Base-by-base conservation (phyloP, 1,140 invertebrate species). In the Zaprionus inermis region DNA sequence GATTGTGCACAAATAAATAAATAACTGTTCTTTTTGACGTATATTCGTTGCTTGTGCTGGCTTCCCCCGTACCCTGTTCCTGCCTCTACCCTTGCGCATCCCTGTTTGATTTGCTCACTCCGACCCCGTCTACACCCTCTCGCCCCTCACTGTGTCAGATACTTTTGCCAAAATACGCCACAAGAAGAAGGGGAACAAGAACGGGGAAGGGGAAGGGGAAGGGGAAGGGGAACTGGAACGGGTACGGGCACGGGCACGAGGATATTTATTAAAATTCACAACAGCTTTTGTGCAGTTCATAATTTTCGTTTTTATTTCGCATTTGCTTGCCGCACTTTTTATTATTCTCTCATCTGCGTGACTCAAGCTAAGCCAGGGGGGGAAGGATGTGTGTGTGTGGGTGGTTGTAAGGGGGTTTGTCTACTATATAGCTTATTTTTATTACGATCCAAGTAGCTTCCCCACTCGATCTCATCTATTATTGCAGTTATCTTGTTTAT, bases 21-120 rank as follows among this genome's bases (percentile, higher is more conserved):
- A 91, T 91, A 85, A 91, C 84, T 90, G 89, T 88, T 91, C 82
- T 78, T 89, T 90, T 91, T 89, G 85, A 89, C 85, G 89, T 82
- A 85, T 88, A 75, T 74, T 74, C 78, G 63, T 49, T 81, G 76
- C 76, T 51, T 73, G 52, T 72, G 72, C 49, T 54, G 34, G 38
- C n/a, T 55, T 58, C 49, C 59, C 36, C 20, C 51, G 14, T 12
- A 5, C 22, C 51, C 6, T 30, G 52, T 28, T 4, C 28, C 58
- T 18, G 30, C 52, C n/a, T 34, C n/a, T 30, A 41, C 18, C 34
- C 18, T n/a, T n/a, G 51, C 61, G 18, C 38, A 64, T 51, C 81
- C 76, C 76, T 68, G 72, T 82, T 83, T 89, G 83, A 88, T 88
- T 88, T 89, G 83, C 86, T 89, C 83, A 81, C 83, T 75, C 77